These are phyloP conservation scores for Myotis daubentonii DNA, from an alignment of 2,797 vertebrate species.

Conservation along the genomic window DNA sequence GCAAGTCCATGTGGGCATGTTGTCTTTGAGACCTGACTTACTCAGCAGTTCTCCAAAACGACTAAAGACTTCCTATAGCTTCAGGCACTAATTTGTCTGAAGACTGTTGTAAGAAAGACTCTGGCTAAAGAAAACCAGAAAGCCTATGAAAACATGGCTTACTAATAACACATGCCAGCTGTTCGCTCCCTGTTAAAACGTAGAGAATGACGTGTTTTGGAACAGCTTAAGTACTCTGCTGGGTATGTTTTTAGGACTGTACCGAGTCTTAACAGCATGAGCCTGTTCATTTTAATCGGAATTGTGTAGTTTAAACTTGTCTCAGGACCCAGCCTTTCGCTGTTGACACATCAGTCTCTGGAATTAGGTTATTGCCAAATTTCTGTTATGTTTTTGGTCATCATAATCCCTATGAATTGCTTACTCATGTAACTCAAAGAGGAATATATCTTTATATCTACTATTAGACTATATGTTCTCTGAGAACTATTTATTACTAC, in stretches of 20 bases:
- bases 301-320: slow-evolving; percentile 23
- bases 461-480: slow-evolving; percentile 42
- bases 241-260: slow-evolving; percentile 68
- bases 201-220: slow-evolving; percentile 77
- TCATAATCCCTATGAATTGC: slow-evolving; percentile 50
- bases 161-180: slow-evolving; percentile 85
- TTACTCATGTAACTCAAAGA: slow-evolving; percentile 58
- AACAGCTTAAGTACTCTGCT: slow-evolving; percentile 68
- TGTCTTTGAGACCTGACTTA: slow-evolving; percentile 66
- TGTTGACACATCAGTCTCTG: slow-evolving; percentile 43
- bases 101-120: slow-evolving; percentile 81
- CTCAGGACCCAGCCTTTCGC: background rate
- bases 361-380: slow-evolving; percentile 40
- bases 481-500: slow-evolving; percentile 49
- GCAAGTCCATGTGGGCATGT: slow-evolving; percentile 29
- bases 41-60: slow-evolving; percentile 80
- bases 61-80: slow-evolving; percentile 84
- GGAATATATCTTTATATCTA: slow-evolving; percentile 35
- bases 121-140: slow-evolving; percentile 85
- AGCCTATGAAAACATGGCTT: slow-evolving; percentile 81
- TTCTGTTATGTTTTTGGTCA: slow-evolving; percentile 20
- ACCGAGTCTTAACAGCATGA: slow-evolving; percentile 18
- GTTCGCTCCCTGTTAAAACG: slow-evolving; percentile 76
- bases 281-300: slow-evolving; percentile 67
- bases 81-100: slow-evolving; percentile 85